phyloP scores from a whole-genome alignment of 1,140 invertebrate species.

The Cataglyphis hispanica region DNA sequence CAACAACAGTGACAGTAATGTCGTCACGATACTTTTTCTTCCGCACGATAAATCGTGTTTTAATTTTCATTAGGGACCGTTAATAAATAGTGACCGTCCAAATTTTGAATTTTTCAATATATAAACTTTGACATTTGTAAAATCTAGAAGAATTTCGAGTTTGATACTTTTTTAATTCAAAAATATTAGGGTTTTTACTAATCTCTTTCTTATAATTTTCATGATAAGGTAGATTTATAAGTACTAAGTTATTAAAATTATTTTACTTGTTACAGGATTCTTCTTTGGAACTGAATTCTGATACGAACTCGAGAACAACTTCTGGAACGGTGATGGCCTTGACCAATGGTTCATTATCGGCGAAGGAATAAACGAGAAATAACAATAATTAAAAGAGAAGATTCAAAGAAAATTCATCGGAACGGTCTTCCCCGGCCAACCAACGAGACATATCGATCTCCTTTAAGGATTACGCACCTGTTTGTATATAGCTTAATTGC shows the following conservation, averaged over 20 bases:
- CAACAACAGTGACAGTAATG: not conserved
- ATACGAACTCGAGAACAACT: conserved; percentile 78
- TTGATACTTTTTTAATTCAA: not conserved
- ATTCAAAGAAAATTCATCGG: conserved; percentile 53
- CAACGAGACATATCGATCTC: conserved; percentile 85
- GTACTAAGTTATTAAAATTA: conserved; percentile 8
- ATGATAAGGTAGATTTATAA: too few relatives aligned
- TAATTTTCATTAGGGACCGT: not conserved
- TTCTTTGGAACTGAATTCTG: conserved; percentile 80
- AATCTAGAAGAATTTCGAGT: not conserved
- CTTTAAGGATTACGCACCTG: conserved; percentile 76
- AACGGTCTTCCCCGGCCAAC: conserved; percentile 72
- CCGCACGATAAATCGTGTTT: conserved; percentile 73
- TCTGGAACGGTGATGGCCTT: conserved; percentile 79
- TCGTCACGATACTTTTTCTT: conserved; percentile 28
- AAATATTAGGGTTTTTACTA: not conserved
- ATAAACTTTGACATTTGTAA: not conserved
- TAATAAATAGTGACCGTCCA: not conserved
- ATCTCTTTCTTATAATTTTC: not conserved
- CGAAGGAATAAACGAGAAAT: conserved; percentile 80
- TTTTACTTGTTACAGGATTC: conserved; percentile 78
- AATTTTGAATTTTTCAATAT: not conserved
- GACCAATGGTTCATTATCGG: conserved; percentile 83
- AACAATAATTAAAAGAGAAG: conserved; percentile 36
- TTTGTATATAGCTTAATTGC: conserved; percentile 85